Base-by-base conservation (phyloP, 2,888 invertebrate species). In the Agapostemon virescens region DNA sequence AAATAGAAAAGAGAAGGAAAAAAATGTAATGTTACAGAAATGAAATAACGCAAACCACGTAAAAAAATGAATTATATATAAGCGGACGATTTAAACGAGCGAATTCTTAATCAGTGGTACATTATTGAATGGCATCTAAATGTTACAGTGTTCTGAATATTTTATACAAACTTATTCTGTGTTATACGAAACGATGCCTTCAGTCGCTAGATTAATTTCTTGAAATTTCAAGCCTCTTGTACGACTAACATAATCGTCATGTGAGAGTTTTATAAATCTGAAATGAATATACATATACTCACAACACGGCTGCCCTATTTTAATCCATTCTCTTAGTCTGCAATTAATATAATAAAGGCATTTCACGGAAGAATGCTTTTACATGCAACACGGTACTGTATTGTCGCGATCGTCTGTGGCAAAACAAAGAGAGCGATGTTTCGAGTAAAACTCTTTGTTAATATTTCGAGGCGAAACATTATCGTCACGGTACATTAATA, bases 141-240 rank as follows among this genome's bases (percentile, higher is more conserved):
- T 82, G 80, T 85, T 83, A 84, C 82, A 84, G 84, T 87, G 84
- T 86, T 87, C 85, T 86, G 85, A 86, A 86, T 85, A 84, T 87
- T 87, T 87, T 87, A 86, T 87, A 87, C 87, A 86, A 82, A 77
- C 81, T 75, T 84, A 81, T 85, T 82, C 77, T 84, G 75, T 79
- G 82, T 85, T 85, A 82, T 85, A 71, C 58, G 71, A 83, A 49
- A 74, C 30, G 71, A 81, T 74, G 81, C 83, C 80, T 84, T 81
- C 79, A 69, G 76, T 79, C 85, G 79, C 69, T 82, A 69, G 81
- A 81, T 77, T 78, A 15, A 74, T 80, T 4, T 78, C 71, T 77
- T 76, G 42, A 74, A 85, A 81, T 69, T 69, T 23, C 38, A 77
- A 79, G 40, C 69, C 72, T 74, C 79, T 71, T 68, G 69, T 82